phyloP scores from a whole-genome alignment of 2,888 invertebrate species.

The Tetrapedia diversipes region DNA sequence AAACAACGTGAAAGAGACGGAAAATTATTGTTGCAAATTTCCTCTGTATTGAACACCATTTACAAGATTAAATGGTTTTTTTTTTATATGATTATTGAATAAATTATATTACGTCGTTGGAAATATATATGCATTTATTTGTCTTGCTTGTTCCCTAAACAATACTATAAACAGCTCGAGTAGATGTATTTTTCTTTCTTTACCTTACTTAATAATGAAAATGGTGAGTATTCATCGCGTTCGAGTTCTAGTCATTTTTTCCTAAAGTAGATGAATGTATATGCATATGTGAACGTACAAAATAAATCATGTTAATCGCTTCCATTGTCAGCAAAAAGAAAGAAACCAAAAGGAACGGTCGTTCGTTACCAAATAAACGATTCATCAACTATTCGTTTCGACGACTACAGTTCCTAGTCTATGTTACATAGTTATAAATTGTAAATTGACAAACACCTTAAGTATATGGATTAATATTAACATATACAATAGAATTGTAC shows the following conservation, averaged over 20 bases:
- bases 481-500: too few relatives aligned
- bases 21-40: slow-evolving; percentile 72
- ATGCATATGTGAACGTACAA: not conserved
- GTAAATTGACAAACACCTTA: too few relatives aligned
- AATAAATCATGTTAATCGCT: not conserved
- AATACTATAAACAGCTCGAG: not conserved
- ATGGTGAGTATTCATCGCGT: not conserved
- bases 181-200: not conserved
- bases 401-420: too few relatives aligned
- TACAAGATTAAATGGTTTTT: slow-evolving; percentile 74
- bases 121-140: slow-evolving; percentile 50
- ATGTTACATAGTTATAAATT: too few relatives aligned
- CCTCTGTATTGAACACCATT: slow-evolving; percentile 73
- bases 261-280: not conserved
- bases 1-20: slow-evolving; percentile 52
- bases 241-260: not conserved
- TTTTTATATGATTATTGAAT: slow-evolving; percentile 80
- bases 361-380: too few relatives aligned
- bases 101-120: slow-evolving; percentile 81
- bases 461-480: too few relatives aligned
- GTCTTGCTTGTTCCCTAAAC: not conserved
- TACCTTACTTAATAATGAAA: too few relatives aligned
- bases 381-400: too few relatives aligned
- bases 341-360: too few relatives aligned
- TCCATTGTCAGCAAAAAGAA: too few relatives aligned